Percentiles rank a stretch among this genome's conserved stretches.
These are phyloP conservation scores for Uropsilus gracilis DNA, from an alignment of 2,113 vertebrate genomes.

Conservation along the genomic window DNA sequence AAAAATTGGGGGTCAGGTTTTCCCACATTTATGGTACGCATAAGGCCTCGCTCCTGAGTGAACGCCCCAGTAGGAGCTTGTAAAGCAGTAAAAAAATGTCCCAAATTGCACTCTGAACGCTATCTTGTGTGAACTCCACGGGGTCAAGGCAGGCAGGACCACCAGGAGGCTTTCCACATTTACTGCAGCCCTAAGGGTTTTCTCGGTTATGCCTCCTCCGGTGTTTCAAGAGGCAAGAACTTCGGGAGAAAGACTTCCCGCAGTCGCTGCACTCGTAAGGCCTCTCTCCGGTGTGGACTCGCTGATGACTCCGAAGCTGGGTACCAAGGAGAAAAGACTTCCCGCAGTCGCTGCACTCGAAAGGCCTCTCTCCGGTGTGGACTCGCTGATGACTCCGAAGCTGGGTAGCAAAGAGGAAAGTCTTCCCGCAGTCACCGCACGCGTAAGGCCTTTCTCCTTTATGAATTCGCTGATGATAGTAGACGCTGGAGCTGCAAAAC, in stretches of 20 bases:
- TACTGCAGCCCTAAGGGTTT: not conserved
- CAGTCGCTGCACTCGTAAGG: slow-evolving; percentile 68
- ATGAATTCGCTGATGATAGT: not conserved
- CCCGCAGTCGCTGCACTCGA: slow-evolving; percentile 61
- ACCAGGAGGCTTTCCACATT: not conserved
- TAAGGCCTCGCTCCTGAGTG: not conserved
- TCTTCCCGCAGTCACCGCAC: slow-evolving; percentile 34
- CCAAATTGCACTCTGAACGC: not conserved
- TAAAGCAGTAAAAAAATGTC: not conserved
- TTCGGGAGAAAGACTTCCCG: slow-evolving; percentile 66
- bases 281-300: slow-evolving; percentile 68
- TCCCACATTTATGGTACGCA: not conserved
- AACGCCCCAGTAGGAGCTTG: too few relatives aligned
- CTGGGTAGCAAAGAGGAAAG: slow-evolving; percentile 31
- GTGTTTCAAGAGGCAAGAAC: slow-evolving; percentile 57
- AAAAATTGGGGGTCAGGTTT: too few relatives aligned
- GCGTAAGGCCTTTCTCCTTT: slow-evolving; percentile 32
- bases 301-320: slow-evolving; percentile 48
- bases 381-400: slow-evolving; percentile 61
- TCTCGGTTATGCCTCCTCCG: slow-evolving; percentile 67
- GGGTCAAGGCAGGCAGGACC: too few relatives aligned
- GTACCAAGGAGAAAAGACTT: slow-evolving; percentile 54
- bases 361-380: slow-evolving; percentile 71
- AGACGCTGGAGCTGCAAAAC: slow-evolving; percentile 4
- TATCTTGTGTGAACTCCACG: not conserved